Conservation (phyloP, 2,797 vertebrate genomes). For the Parambassis ranga region DNA sequence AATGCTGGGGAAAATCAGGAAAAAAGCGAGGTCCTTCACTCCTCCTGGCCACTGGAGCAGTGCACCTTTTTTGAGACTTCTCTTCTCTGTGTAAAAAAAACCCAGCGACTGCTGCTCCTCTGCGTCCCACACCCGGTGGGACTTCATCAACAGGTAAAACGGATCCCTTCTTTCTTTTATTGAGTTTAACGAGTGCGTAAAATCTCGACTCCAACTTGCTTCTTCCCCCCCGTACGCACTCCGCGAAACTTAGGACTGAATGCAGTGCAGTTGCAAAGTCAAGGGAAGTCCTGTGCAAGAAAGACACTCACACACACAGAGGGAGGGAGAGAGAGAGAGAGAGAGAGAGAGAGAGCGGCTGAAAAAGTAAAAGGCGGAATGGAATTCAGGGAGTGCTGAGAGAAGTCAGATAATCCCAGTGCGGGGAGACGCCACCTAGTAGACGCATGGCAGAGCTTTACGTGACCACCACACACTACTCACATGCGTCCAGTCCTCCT, state of each 20-base stretch:
- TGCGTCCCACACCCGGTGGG: constrained; percentile 64
- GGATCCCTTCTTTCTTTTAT: background rate
- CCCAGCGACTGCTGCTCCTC: constrained; percentile 59
- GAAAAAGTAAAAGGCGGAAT: constrained; percentile 76
- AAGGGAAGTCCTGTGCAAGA: constrained; percentile 58
- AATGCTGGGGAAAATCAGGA: constrained; percentile 52
- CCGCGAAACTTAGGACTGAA: constrained; percentile 57
- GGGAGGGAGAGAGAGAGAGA: background rate
- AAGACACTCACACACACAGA: too few relatives aligned
- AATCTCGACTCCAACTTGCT: constrained; percentile 11
- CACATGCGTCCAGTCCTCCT: background rate
- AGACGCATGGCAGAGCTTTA: constrained; percentile 6
- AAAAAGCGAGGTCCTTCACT: constrained; percentile 65
- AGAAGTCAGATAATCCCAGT: constrained; percentile 56
- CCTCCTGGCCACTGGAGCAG: constrained; percentile 53
- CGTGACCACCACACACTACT: constrained; percentile 12
- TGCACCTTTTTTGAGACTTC: constrained; percentile 54
- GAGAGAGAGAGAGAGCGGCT: constrained; percentile 24
- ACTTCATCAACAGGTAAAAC: constrained; percentile 74
- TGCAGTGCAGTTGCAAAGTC: constrained; percentile 54
- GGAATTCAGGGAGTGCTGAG: constrained; percentile 74
- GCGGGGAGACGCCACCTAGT: constrained; percentile 57
- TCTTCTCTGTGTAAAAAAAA: constrained; percentile 32
- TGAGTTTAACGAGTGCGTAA: background rate
- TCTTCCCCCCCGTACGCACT: constrained; percentile 33